Conservation (phyloP, 2,797 vertebrate species). For the Sylvia borin region DNA sequence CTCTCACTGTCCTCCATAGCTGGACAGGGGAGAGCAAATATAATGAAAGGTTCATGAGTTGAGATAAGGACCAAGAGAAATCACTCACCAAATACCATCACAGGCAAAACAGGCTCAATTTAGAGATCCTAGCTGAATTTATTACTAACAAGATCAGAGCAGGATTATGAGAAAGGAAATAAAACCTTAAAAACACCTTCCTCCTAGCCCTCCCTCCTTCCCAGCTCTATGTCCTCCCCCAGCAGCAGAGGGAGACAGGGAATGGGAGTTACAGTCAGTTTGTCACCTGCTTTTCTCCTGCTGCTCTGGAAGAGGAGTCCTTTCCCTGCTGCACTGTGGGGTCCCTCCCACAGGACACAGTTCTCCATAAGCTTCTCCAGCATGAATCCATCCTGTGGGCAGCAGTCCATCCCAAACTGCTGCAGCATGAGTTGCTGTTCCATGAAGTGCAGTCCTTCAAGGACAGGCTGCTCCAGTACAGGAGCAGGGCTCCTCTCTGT, state of each 20-base stretch:
- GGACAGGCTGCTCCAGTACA: not conserved
- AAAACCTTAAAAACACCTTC: not conserved
- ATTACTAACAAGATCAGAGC: not conserved
- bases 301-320: not conserved
- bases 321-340: not conserved
- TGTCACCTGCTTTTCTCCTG: not conserved
- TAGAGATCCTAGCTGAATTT: not conserved
- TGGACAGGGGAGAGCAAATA: not conserved
- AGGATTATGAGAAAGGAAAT: not conserved
- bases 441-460: not conserved
- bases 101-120: not conserved
- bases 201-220: not conserved
- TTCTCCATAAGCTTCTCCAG: not conserved
- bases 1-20: not conserved
- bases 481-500: not conserved
- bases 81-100: not conserved
- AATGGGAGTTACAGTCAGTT: not conserved
- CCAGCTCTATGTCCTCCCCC: not conserved
- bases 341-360: not conserved
- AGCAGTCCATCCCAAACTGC: not conserved
- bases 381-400: rapidly evolving
- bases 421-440: not conserved
- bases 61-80: not conserved
- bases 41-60: not conserved
- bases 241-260: not conserved